Evolutionary conservation across 2,113 vertebrate species (phyloP), one percentile per base, ranked within the genome.

Genomic region (Diadophis punctatus): DNA sequence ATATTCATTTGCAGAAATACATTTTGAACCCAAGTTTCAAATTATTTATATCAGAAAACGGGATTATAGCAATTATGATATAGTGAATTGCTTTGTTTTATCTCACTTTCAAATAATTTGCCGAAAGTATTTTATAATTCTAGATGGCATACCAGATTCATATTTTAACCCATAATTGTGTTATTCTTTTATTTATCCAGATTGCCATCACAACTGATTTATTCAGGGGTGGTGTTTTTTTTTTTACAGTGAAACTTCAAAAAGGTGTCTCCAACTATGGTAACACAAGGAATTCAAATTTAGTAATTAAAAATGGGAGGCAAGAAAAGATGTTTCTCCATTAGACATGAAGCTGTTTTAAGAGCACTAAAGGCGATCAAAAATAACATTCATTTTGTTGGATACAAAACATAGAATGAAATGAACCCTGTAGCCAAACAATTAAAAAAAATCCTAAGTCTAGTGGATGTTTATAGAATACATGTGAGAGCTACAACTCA

Each of bases 161-260:
- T 52, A 86, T 12, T 52, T 52, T 90, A 74, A 74, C 74, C 80
- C 63, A n/a, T 68, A 86, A 88, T 52, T 53, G 49, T 51, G 46
- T 34, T 87, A 34, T 52, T 87, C 14, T 18, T 80, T 80, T 39
- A 80, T 95, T 80, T 95, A 94, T 90, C 25, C 56, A 92, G 30
- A 88, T 93, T 95, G 94, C 93, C 12, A 96, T 86, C 93, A 93
- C 94, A 74, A 89, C 53, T 96, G 95, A 90, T 92, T 95, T 95
- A 95, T 96, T 95, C 90, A 92, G 60, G 94, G 22, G 14, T 18
- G 46, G 2, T 46, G 46, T 46, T 46, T 18, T 11, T 25, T 92
- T 80, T 52, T 86, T 87, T 93, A 90, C 16, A 91, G 39, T 55
- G 91, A 91, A 34, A 58, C 96, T 96, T 94, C 80, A 22, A 53